phyloP scores from a whole-genome alignment of 2,888 invertebrate genomes.

The Xiphydria camelus region DNA sequence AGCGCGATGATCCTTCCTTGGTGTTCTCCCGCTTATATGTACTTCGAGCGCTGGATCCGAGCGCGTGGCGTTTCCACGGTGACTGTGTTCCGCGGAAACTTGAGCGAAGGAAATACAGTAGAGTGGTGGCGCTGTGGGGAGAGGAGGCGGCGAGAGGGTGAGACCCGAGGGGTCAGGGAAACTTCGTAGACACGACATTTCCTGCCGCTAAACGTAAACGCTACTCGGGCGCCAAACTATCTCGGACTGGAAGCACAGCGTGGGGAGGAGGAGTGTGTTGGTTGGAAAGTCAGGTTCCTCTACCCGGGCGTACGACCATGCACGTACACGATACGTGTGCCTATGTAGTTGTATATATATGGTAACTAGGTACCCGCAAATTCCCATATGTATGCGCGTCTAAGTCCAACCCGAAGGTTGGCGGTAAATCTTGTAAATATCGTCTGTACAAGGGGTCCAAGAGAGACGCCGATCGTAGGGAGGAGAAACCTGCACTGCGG shows the following conservation, averaged over 20 bases:
- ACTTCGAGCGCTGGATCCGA: constrained; percentile 2
- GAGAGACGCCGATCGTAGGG: too few species aligned
- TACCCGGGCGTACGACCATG: too few species aligned
- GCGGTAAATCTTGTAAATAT: constrained; percentile 48
- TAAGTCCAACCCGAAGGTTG: constrained; percentile 19
- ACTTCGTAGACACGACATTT: constrained; percentile 50
- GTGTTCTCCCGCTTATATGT: neutral
- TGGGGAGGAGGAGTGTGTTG: too few species aligned
- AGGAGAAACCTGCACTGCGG: too few species aligned
- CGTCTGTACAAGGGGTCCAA: too few species aligned
- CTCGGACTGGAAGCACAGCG: too few species aligned
- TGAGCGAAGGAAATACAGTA: constrained; percentile 6
- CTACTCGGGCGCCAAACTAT: constrained; percentile 1
- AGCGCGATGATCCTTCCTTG: neutral
- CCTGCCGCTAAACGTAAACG: constrained; percentile 33
- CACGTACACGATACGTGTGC: neutral
- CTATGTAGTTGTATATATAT: constrained; percentile 7
- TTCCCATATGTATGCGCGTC: constrained; percentile 1
- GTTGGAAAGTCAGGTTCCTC: too few species aligned
- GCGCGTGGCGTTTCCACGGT: constrained; percentile 32
- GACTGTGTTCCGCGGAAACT: constrained; percentile 30
- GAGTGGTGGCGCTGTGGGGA: constrained; percentile 2
- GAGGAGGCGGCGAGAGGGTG: constrained; percentile 4
- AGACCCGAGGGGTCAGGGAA: constrained; percentile 29
- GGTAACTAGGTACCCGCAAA: constrained; percentile 3